These are phyloP conservation scores for Poecile montanus DNA, from an alignment of 2,797 vertebrate species.

Conservation along the genomic window DNA sequence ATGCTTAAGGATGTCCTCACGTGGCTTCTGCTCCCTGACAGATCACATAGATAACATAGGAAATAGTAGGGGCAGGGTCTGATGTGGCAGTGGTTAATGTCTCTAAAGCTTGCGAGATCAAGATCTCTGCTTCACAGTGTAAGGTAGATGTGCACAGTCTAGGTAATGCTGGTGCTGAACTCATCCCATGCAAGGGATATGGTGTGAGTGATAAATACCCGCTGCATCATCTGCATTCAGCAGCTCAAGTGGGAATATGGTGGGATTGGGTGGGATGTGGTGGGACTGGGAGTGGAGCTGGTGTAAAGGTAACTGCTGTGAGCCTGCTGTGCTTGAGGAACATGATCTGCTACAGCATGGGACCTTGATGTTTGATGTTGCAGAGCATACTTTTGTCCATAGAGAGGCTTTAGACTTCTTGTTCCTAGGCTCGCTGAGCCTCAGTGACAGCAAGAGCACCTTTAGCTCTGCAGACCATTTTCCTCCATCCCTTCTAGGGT, in stretches of 20 bases:
- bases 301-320: neutral
- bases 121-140: neutral
- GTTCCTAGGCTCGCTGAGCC: neutral
- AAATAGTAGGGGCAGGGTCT: neutral
- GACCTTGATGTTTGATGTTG: neutral
- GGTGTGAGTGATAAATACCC: neutral
- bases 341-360: neutral
- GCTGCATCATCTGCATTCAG: neutral
- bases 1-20: neutral
- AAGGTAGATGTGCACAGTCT: accelerated
- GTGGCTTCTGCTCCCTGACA: neutral
- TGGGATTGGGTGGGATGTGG: neutral
- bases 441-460: neutral
- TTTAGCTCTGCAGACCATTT: neutral
- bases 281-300: neutral
- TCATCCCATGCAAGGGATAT: neutral
- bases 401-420: neutral
- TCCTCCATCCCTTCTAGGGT: neutral
- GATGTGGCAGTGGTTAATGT: neutral
- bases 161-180: neutral
- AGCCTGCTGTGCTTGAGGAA: neutral
- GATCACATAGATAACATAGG: neutral
- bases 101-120: neutral
- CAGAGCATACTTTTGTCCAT: neutral
- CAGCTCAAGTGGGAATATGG: neutral